Conservation (phyloP, 2,888 invertebrate genomes). For the Diaperis boleti region DNA sequence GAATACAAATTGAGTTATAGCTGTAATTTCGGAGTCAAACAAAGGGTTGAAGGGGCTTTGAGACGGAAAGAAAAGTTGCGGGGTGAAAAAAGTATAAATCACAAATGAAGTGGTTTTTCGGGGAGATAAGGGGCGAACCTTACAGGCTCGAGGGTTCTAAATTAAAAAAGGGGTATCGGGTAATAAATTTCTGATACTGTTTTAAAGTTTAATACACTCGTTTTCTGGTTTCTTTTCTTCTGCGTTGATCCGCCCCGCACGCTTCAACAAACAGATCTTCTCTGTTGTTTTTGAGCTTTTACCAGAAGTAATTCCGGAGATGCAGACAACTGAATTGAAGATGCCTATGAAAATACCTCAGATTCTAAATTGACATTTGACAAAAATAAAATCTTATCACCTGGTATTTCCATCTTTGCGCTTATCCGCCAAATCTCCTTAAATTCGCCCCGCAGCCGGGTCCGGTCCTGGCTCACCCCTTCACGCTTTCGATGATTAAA, state of each 20-base stretch:
- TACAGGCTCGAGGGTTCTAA: constrained; percentile 33
- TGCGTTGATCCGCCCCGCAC: too few species aligned
- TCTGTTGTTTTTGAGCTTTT: too few species aligned
- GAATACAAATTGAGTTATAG: constrained; percentile 67
- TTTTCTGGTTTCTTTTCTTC: constrained; percentile 1
- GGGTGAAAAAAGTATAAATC: constrained; percentile 61
- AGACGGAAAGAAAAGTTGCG: constrained; percentile 52
- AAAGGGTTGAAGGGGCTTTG: constrained; percentile 58
- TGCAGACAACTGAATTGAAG: too few species aligned
- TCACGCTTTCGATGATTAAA: constrained; percentile 33
- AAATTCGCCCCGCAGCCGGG: too few species aligned
- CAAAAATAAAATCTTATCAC: too few species aligned
- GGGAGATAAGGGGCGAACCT: constrained; percentile 45
- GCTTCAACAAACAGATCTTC: too few species aligned
- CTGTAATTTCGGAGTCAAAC: constrained; percentile 65
- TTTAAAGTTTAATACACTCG: constrained; percentile 58
- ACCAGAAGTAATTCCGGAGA: too few species aligned
- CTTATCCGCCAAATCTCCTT: too few species aligned
- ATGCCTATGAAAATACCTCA: too few species aligned
- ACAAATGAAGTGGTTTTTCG: constrained; percentile 59
- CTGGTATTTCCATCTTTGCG: too few species aligned
- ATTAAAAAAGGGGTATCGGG: constrained; percentile 52
- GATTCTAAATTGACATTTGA: too few species aligned
- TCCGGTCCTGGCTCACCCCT: neutral
- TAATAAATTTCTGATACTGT: constrained; percentile 60